Evolutionary conservation across 1,140 invertebrate genomes (phyloP).

Genomic region (Trachymyrmex cornetzi): DNA sequence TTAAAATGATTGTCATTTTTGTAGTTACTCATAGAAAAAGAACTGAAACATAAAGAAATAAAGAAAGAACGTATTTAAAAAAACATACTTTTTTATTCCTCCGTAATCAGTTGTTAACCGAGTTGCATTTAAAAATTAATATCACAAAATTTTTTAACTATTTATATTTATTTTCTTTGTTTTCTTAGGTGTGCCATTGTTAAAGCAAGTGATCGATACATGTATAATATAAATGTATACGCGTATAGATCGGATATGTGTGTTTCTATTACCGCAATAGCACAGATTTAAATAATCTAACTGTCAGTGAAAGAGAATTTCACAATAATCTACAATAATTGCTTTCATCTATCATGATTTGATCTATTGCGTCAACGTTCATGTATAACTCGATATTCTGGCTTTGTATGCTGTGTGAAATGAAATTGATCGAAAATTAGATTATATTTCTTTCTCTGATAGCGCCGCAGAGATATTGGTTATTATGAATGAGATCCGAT

Average conservation of each 20-base stretch:
- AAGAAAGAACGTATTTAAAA: no score
- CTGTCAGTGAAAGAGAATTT: not conserved
- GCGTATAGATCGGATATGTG: not conserved
- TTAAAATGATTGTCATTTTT: no score
- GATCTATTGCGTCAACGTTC: not conserved
- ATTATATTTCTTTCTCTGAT: conserved; percentile 37
- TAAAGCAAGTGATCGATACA: no score
- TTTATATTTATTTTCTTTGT: no score
- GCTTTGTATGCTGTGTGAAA: not conserved
- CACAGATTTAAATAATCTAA: not conserved
- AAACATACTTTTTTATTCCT: no score
- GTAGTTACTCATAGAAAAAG: no score
- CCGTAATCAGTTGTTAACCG: no score
- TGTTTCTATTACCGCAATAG: not conserved
- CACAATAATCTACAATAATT: not conserved
- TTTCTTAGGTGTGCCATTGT: no score
- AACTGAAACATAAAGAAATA: no score
- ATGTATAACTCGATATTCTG: not conserved
- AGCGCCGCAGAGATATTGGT: not conserved
- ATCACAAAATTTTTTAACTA: no score
- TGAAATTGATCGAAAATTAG: conserved; percentile 1
- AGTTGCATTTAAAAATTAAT: no score
- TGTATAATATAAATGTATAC: no score
- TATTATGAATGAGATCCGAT: conserved; percentile 36
- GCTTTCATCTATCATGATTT: conserved; percentile 1